Evolutionary conservation across 2,888 invertebrate species (phyloP), one percentile per base, ranked within the genome.

Genomic region (Chorisops tibialis): DNA sequence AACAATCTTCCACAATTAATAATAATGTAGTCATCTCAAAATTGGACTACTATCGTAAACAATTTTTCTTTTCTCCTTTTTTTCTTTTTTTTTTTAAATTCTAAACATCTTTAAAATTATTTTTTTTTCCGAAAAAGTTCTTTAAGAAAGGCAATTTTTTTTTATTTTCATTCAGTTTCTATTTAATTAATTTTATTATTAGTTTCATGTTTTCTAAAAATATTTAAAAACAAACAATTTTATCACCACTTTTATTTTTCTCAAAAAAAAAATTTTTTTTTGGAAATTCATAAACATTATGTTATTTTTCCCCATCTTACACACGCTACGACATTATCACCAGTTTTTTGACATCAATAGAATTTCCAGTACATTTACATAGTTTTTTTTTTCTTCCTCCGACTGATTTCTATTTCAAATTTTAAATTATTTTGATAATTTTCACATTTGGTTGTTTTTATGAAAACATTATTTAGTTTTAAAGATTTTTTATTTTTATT

Each of bases 261-360:
- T 30, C 3, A 9, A 9, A n/a, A n/a, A n/a, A n/a, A n/a, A 30
- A 30, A 30, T 30, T 30, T 30, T 30, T 7, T 30, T 30, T 30
- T 30, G 30, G 16, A 3, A 11, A 39, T n/a, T 45, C n/a, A n/a
- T n/a, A n/a, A n/a, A n/a, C n/a, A n/a, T n/a, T 45, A 11, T 9
- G 4, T 47, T 22, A 21, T 22, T 47, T 47, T 47, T 30, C 9
- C 1, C 14, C 50, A 50, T 50, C 49, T 6, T 19, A 16, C 43
- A 37, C 43, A 30, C 30, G 30, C 56, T 56, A 56, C 56, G 30
- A 30, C 56, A 16, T 56, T 56, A 56, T 56, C 56, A 56, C 56
- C 56, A 45, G 43, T 43, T 45, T 56, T 56, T 56, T 56, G 56
- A 56, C 56, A 56, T 45, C 22, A 30, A 45, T 43, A 30, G 18